phyloP scores from a whole-genome alignment of 2,797 vertebrate species.

The Podargus strigoides region DNA sequence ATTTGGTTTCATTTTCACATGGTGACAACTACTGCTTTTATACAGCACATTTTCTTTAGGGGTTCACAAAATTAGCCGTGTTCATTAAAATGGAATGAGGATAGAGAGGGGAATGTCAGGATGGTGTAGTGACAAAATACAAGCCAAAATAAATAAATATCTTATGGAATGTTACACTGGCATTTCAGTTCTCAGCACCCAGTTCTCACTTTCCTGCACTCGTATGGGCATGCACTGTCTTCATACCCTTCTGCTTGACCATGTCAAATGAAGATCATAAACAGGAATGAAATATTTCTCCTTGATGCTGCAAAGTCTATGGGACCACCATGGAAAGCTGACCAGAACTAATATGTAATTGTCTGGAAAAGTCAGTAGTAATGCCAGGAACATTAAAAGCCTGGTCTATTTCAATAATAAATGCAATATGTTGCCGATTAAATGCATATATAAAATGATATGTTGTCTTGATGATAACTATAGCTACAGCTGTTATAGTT shows the following conservation, averaged over 20 bases:
- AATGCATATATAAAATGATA: background rate
- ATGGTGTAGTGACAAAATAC: background rate
- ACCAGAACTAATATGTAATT: background rate
- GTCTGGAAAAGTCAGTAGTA: background rate
- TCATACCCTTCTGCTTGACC: background rate
- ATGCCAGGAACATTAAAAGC: background rate
- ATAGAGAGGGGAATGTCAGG: constrained; percentile 2
- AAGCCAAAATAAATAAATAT: background rate
- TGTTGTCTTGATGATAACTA: background rate
- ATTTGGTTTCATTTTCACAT: background rate
- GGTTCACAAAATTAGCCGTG: constrained; percentile 48
- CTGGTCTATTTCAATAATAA: background rate
- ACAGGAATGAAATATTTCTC: background rate
- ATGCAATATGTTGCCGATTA: background rate
- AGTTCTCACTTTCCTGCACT: background rate
- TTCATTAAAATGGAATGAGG: constrained; percentile 56
- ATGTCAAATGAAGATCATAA: background rate
- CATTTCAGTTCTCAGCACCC: background rate
- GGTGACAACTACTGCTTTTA: constrained; percentile 3
- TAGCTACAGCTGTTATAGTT: background rate
- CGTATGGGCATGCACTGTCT: background rate
- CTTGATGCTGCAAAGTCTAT: background rate
- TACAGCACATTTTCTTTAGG: constrained; percentile 55
- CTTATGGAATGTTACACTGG: background rate
- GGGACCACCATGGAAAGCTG: background rate